phyloP scores from a whole-genome alignment of 2,113 vertebrate species.

The Hippolais icterina region DNA sequence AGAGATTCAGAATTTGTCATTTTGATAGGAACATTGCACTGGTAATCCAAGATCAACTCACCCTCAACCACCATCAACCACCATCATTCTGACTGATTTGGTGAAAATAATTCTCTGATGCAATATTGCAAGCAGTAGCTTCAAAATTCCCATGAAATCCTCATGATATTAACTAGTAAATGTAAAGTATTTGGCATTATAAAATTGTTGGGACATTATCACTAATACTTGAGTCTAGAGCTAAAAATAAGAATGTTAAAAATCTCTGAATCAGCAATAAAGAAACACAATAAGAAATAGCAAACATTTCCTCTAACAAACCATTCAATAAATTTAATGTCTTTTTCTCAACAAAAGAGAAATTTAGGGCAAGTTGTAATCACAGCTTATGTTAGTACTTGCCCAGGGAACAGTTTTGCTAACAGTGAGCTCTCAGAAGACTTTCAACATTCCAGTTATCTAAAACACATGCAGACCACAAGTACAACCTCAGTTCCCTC shows the following conservation, averaged over 20 bases:
- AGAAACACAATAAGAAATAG: neutral
- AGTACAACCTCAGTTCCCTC: neutral
- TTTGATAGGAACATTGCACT: neutral
- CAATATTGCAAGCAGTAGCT: neutral
- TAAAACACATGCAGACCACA: neutral
- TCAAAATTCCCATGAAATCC: neutral
- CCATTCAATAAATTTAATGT: neutral
- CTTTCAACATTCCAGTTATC: neutral
- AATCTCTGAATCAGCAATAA: neutral
- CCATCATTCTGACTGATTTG: neutral
- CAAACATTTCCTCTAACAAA: neutral
- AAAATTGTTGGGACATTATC: neutral
- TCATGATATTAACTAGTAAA: neutral
- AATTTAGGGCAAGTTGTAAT: neutral
- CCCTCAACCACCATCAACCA: neutral
- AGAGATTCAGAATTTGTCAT: neutral
- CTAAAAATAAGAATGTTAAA: neutral
- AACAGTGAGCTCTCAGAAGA: neutral
- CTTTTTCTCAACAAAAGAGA: neutral
- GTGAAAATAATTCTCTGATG: neutral
- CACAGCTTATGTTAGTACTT: neutral
- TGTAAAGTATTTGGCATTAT: neutral
- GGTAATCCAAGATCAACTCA: neutral
- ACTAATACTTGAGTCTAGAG: neutral
- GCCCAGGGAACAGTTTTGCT: neutral